phyloP scores from a whole-genome alignment of 2,113 vertebrate species.

The Pogona vitticeps region DNA sequence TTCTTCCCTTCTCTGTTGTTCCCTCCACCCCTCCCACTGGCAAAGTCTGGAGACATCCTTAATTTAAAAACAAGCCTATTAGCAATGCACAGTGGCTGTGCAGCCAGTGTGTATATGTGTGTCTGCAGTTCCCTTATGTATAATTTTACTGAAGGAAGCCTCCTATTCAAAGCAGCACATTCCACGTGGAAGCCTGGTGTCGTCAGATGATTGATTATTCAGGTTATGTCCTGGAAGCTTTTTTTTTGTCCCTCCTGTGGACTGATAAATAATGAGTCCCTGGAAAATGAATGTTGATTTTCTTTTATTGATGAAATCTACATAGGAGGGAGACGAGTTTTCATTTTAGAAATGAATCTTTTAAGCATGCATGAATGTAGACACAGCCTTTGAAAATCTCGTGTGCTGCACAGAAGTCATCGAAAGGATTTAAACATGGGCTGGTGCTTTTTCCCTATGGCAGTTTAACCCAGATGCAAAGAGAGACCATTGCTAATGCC shows the following conservation, averaged over 20 bases:
- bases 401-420: background rate
- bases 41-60: conserved; percentile 16
- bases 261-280: background rate
- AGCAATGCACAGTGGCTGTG: background rate
- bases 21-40: background rate
- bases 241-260: background rate
- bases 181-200: background rate
- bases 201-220: background rate
- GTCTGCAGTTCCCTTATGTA: background rate
- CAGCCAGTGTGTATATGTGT: background rate
- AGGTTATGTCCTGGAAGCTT: background rate
- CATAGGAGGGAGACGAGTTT: background rate
- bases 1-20: background rate
- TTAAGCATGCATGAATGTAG: background rate
- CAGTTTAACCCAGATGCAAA: background rate
- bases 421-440: background rate
- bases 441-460: background rate
- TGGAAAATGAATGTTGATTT: background rate
- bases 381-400: background rate
- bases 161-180: background rate
- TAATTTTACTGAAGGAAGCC: background rate
- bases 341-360: background rate
- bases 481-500: background rate
- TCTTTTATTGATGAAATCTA: background rate
- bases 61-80: conserved; percentile 2